Evolutionary conservation across 2,888 invertebrate species (phyloP).

Genomic region (Ophraella communa): DNA sequence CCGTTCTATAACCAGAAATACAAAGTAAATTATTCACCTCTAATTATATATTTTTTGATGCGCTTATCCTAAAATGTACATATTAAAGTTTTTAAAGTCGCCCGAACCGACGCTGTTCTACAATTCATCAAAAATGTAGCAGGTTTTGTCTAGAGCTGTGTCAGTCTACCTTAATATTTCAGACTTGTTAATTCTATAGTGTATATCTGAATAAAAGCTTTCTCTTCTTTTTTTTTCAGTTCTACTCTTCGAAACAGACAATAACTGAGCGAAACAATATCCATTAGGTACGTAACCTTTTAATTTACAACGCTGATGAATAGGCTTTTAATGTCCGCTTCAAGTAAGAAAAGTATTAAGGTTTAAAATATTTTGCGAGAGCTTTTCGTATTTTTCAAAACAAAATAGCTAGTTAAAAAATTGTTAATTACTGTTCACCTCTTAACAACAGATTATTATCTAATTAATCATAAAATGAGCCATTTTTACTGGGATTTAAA

Average conservation of each 20-base stretch:
- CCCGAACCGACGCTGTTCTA: neutral
- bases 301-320: conserved; percentile 6
- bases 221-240: neutral
- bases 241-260: neutral
- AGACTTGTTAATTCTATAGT: neutral
- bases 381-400: neutral
- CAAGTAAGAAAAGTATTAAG: neutral
- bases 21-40: too few species aligned
- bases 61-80: too few species aligned
- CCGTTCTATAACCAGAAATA: too few species aligned
- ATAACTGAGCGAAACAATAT: conserved; percentile 1
- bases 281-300: conserved; percentile 7
- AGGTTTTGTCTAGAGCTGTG: neutral
- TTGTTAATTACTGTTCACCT: neutral
- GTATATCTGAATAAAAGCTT: neutral
- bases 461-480: too few species aligned
- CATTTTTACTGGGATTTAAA: neutral
- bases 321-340: neutral
- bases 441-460: neutral
- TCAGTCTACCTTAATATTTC: neutral
- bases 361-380: neutral
- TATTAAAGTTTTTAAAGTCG: neutral
- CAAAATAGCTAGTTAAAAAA: neutral
- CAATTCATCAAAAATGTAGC: neutral
- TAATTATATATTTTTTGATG: too few species aligned